Base-by-base conservation (phyloP, 2,113 vertebrate genomes). In the Dryoscopus gambensis region DNA sequence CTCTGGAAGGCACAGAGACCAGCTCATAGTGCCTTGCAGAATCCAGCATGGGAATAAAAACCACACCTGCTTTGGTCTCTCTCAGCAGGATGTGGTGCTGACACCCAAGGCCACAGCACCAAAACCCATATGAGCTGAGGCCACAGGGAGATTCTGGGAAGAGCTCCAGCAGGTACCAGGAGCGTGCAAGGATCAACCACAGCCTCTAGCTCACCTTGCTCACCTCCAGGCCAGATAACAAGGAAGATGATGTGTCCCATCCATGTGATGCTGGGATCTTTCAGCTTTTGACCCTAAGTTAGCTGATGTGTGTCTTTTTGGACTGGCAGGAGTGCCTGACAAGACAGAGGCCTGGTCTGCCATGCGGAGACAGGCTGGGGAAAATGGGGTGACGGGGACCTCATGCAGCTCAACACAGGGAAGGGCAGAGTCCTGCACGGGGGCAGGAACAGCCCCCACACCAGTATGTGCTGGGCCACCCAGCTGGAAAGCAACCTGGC, bases 41-140 rank as follows among this genome's bases (percentile, higher is more conserved):
- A 55, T 20, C 49, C 62, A 33, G 13, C 7, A 0, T 7, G 33
- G 63, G 50, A 42, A 35, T 27, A 25, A 30, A 39, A 17, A 27
- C 11, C 19, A 20, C 37, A 30, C 24, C 31, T 44, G 19, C 30
- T 42, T 21, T 27, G 37, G 7, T 46, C 8, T 67, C 52, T 63
- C 77, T 56, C 40, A 44, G 25, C 25, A 89, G 92, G 55, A 75
- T 59, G 69, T 63, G 68, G 33, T 42, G 57, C 56, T 78, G 77
- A 31, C 39, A 56, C 13, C 14, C 0, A 3, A 16, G 47, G 39
- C 49, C 67, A 11, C 0, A 3, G 33, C 24, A 79, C 57, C 44
- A 53, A 67, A 87, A 74, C 49, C 39, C 27, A 20, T 11, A 12
- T 10, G 30, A 76, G 35, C 17, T 31, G 42, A 64, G 23, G 42